These are phyloP conservation scores for Scylla paramamosain DNA, from an alignment of 1,140 invertebrate genomes.

Conservation along the genomic window DNA sequence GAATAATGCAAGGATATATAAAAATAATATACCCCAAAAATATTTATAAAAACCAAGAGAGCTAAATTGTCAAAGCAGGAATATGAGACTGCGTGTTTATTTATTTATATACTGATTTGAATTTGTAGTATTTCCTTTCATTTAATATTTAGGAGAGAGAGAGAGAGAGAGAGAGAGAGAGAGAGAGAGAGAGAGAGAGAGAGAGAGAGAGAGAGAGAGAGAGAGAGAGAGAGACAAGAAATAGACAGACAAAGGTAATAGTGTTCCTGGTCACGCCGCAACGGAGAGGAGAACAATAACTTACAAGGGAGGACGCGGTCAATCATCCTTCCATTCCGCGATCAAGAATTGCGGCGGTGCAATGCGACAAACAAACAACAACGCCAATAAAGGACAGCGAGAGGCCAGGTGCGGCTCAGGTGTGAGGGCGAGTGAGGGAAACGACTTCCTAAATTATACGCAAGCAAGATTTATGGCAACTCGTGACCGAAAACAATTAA, in stretches of 20 bases:
- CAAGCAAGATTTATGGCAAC: background rate
- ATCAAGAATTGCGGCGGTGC: no score
- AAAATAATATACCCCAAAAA: background rate
- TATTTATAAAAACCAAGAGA: background rate
- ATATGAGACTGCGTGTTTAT: background rate
- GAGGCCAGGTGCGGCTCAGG: background rate
- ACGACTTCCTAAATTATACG: background rate
- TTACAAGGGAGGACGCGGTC: no score
- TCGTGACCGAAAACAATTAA: conserved; percentile 5
- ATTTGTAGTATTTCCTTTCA: background rate
- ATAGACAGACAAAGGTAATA: no score
- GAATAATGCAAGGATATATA: background rate
- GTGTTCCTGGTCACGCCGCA: no score
- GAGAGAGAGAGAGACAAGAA: background rate
- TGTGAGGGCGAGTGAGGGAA: background rate
- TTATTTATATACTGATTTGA: background rate
- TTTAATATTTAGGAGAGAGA: conserved; percentile 2
- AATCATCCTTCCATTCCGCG: no score
- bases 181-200: background rate
- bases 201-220: background rate
- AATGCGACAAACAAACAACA: no score
- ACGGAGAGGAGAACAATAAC: no score
- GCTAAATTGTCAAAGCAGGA: background rate
- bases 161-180: conserved; percentile 8
- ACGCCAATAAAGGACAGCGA: no score